Evolutionary conservation across 2,113 vertebrate genomes (phyloP).

Genomic region (Tylochromis polylepis): DNA sequence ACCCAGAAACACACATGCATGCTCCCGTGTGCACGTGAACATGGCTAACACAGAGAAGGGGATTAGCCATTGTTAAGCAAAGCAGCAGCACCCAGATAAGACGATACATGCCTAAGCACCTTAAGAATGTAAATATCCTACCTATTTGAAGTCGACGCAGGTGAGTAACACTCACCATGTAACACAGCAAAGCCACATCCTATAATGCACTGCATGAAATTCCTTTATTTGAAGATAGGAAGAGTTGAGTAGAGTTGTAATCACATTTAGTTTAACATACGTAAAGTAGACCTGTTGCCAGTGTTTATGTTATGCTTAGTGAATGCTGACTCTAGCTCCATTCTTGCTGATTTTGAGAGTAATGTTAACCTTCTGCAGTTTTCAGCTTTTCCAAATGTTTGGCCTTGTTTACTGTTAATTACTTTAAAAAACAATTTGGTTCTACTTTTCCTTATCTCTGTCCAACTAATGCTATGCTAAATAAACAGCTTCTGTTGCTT

Average conservation of each 20-base stretch:
- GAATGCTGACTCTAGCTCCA: background rate
- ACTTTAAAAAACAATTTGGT: background rate
- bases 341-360: background rate
- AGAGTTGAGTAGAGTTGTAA: background rate
- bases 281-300: background rate
- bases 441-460: background rate
- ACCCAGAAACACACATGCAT: background rate
- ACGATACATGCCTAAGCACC: conserved; percentile 19
- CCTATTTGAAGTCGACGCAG: conserved; percentile 38
- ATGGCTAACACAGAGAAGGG: background rate
- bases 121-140: conserved; percentile 52
- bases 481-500: background rate
- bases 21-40: background rate
- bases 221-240: background rate
- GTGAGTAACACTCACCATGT: conserved; percentile 2
- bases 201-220: background rate
- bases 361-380: background rate
- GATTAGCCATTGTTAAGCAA: conserved; percentile 48
- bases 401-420: background rate
- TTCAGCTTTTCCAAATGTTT: too few relatives aligned
- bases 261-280: background rate
- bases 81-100: conserved; percentile 20
- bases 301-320: background rate
- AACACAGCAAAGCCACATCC: background rate
- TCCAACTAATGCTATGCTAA: background rate